phyloP scores from a whole-genome alignment of 2,113 vertebrate species.

The Nicator chloris region DNA sequence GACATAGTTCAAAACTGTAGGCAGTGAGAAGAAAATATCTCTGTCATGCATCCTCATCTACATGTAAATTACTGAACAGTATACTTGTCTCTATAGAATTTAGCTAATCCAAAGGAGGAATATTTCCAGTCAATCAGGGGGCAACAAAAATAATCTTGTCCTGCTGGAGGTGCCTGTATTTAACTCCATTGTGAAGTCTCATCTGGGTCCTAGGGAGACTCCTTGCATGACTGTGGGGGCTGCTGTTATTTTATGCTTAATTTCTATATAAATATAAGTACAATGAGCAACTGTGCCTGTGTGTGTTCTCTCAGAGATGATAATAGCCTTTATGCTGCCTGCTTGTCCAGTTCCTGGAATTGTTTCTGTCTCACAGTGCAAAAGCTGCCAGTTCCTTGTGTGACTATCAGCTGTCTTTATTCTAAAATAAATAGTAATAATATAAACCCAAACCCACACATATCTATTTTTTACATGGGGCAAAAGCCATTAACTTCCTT shows the following conservation, averaged over 20 bases:
- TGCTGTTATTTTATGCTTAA: neutral
- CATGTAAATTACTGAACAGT: conserved; percentile 14
- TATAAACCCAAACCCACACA: neutral
- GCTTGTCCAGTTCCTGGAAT: conserved; percentile 15
- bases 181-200: neutral
- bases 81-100: conserved; percentile 9
- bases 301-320: neutral
- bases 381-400: neutral
- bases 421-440: neutral
- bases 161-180: neutral
- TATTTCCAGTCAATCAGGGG: neutral
- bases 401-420: neutral
- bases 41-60: conserved; percentile 28
- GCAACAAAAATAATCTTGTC: neutral
- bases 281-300: neutral
- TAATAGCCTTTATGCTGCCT: neutral
- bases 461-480: neutral
- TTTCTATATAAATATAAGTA: neutral
- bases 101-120: neutral
- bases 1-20: neutral
- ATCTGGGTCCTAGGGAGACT: neutral
- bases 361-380: neutral
- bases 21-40: neutral
- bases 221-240: neutral
- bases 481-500: neutral